Evolutionary conservation across 2,113 vertebrate genomes (phyloP), one percentile per base, ranked within the genome.

Genomic region (Periophthalmodon schlosseri): DNA sequence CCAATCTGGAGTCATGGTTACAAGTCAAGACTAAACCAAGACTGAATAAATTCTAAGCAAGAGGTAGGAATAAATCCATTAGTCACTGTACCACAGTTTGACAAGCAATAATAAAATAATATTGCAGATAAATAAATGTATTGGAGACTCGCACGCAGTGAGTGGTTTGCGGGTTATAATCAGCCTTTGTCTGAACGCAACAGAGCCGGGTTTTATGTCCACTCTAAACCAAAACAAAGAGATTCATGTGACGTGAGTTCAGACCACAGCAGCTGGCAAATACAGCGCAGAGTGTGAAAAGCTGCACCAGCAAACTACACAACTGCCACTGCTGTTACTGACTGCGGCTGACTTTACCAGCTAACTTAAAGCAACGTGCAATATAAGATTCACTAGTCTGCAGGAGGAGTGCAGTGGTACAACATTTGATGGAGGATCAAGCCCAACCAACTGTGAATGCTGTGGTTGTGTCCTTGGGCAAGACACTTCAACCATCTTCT

Each of bases 211-310:
- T 84, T 87, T 89, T 84, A 90, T 90, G 84, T 84, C 78, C 72
- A 73, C 75, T 61, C 57, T 76, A 83, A 89, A 86, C 77, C 89
- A 90, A 86, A 91, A 93, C 92, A 94, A 93, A 93, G 83, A 73
- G 69, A 73, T 75, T 84, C 75, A 77, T 89, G 79, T 88, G 84
- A 84, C 56, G n/a, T 36, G 65, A 77, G 2, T 61, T 74, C 24
- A 74, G 65, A 76, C 28, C 54, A 69, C 71, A 75, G 79, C 78
- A 75, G 83, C 75, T 85, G 80, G 69, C 70, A 60, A 56, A 56
- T 60, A 20, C 85, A 86, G 87, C 56, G 58, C n/a, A 28, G n/a
- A 39, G 7, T 44, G 39, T 44, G 39, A 44, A 44, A 44, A 44
- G 39, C 65, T 39, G 54, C 57, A 47, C 50, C 49, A 79, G 57